phyloP scores from a whole-genome alignment of 2,888 invertebrate genomes.

The Gnatocerus cornutus region DNA sequence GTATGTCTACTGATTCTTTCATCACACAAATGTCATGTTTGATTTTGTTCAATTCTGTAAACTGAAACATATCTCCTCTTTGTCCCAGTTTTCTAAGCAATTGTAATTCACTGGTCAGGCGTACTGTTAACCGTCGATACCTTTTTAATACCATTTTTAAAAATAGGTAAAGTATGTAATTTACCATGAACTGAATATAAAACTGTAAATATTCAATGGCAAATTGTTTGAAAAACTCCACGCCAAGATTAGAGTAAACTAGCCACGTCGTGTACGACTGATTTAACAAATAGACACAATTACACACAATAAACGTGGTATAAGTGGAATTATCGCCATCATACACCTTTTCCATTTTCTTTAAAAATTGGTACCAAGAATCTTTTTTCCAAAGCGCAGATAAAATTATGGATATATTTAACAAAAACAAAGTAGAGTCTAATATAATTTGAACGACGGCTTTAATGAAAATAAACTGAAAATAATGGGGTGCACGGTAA shows the following conservation, averaged over 20 bases:
- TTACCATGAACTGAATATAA: constrained; percentile 3
- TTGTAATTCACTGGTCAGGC: background rate
- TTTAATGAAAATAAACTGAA: constrained; percentile 3
- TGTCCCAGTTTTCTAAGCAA: background rate
- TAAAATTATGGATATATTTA: background rate
- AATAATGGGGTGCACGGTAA: constrained; percentile 1
- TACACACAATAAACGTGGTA: background rate
- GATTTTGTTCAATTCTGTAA: background rate
- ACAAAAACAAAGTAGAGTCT: background rate
- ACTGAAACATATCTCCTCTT: background rate
- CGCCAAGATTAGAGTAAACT: background rate
- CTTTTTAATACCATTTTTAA: constrained; percentile 17
- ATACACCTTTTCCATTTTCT: background rate
- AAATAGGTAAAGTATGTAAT: background rate
- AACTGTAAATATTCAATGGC: constrained; percentile 22
- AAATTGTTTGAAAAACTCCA: constrained; percentile 26
- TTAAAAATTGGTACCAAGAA: background rate
- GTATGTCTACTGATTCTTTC: background rate
- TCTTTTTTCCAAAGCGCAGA: background rate
- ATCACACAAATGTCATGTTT: constrained; percentile 7
- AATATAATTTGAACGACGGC: constrained; percentile 1
- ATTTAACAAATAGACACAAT: background rate
- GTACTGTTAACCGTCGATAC: background rate
- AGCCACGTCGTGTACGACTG: constrained; percentile 12
- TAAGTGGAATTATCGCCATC: background rate